Base-by-base conservation (phyloP, 2,113 vertebrate species). In the Seriola rivoliana region DNA sequence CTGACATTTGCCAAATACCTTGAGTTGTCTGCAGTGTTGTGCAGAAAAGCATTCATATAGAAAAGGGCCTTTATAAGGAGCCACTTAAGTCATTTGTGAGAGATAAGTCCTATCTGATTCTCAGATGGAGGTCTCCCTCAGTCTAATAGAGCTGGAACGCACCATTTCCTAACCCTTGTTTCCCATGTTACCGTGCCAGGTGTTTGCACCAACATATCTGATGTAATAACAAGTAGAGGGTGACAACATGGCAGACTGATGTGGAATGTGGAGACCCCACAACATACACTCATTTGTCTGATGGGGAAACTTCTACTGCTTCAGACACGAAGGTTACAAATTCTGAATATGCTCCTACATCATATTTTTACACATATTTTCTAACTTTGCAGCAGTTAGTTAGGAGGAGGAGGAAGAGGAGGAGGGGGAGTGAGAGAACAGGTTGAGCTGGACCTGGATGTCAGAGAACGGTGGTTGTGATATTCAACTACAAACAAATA, bases 101-200 rank as follows among this genome's bases (percentile, higher is more conserved):
- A 72, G 85, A 91, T 92, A 92, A 82, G 64, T 68, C 19, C 25
- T 93, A 93, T 94, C 93, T 92, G 93, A 93, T 93, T 93, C 88
- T 88, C 63, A 72, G 63, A 66, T 58, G 92, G 91, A 90, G 93
- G 93, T 93, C 93, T 88, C 78, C 32, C n/a, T 60, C 23, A 76
- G 42, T 62, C 48, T 46, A 69, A 60, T 6, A 78, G 71, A 82
- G 55, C 25, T 34, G 38, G 42, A 76, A 88, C 10, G 75, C 82
- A 69, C 69, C 70, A 81, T 83, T 88, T 83, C 71, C 73, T 19
- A 14, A 29, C 48, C 52, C 8, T 36, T 77, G 42, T 88, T 89
- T 88, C 80, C 87, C 82, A 78, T 78, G 73, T 48, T 85, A 36
- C 29, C 50, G 4, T 65, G 85, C 71, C 65, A 80, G 50, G 50